phyloP scores from a whole-genome alignment of 2,797 vertebrate genomes.

The Potorous gilbertii region DNA sequence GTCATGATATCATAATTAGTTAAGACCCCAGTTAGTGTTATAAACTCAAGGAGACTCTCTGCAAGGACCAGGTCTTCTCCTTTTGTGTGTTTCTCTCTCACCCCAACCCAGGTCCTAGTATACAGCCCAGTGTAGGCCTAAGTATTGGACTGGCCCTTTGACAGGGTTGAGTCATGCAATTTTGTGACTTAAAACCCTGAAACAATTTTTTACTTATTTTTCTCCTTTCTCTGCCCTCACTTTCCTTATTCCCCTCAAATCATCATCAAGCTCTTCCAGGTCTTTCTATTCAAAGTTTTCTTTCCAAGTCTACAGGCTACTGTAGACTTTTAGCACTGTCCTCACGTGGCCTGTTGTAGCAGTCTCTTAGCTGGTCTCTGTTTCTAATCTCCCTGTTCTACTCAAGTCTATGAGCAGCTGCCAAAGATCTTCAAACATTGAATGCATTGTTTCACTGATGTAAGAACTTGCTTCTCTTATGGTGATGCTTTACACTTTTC shows the following conservation, averaged over 20 bases:
- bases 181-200: not conserved
- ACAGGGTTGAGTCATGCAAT: not conserved
- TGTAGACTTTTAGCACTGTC: not conserved
- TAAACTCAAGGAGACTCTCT: not conserved
- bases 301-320: not conserved
- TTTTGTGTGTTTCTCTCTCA: not conserved
- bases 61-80: not conserved
- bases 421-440: not conserved
- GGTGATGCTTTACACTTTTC: not conserved
- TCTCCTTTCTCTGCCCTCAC: not conserved
- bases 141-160: not conserved
- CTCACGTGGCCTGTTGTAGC: not conserved
- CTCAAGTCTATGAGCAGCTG: not conserved
- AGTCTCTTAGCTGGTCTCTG: not conserved
- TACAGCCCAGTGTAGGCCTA: no score
- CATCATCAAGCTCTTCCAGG: not conserved
- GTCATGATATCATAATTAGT: not conserved
- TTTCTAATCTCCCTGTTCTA: not conserved
- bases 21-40: not conserved
- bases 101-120: no score
- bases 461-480: not conserved
- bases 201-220: not conserved
- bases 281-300: not conserved
- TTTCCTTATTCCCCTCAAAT: not conserved
- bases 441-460: not conserved